These are phyloP conservation scores for Blera fallax DNA, from an alignment of 2,888 invertebrate genomes.

Conservation along the genomic window DNA sequence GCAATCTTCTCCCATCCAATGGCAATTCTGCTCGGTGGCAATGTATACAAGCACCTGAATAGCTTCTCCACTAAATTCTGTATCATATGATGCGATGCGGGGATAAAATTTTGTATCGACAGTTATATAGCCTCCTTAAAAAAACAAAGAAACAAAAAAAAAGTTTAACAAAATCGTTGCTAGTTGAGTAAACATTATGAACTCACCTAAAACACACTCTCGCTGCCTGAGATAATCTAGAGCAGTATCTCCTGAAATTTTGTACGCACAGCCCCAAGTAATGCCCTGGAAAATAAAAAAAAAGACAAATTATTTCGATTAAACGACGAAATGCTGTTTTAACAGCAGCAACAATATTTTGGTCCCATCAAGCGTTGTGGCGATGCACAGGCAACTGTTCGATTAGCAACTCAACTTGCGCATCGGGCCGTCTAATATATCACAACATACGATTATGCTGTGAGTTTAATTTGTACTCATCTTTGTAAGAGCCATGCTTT, in stretches of 20 bases:
- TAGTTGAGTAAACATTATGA: constrained; percentile 77
- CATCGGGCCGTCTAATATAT: too few relatives aligned
- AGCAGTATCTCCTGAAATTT: too few relatives aligned
- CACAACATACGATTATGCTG: too few relatives aligned
- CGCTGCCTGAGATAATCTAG: constrained; percentile 90
- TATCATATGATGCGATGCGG: constrained; percentile 80
- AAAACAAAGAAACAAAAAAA: constrained; percentile 77
- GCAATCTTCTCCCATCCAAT: constrained; percentile 92
- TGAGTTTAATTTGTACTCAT: too few relatives aligned
- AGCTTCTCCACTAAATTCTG: constrained; percentile 80
- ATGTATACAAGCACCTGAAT: constrained; percentile 87
- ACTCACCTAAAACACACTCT: constrained; percentile 89
- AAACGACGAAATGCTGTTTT: too few relatives aligned
- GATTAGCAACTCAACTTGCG: too few relatives aligned
- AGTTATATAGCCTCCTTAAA: constrained; percentile 82
- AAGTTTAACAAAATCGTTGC: constrained; percentile 82
- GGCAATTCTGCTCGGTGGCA: constrained; percentile 84
- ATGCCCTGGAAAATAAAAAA: constrained; percentile 85
- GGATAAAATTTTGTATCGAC: constrained; percentile 85
- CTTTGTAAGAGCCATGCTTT: too few relatives aligned
- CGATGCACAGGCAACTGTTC: too few relatives aligned
- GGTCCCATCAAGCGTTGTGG: too few relatives aligned
- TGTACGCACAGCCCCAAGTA: constrained; percentile 94
- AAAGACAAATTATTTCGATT: background rate
- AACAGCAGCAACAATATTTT: too few relatives aligned